These are phyloP conservation scores for Proctacanthus coquilletti DNA, from an alignment of 1,140 invertebrate species.

Conservation along the genomic window DNA sequence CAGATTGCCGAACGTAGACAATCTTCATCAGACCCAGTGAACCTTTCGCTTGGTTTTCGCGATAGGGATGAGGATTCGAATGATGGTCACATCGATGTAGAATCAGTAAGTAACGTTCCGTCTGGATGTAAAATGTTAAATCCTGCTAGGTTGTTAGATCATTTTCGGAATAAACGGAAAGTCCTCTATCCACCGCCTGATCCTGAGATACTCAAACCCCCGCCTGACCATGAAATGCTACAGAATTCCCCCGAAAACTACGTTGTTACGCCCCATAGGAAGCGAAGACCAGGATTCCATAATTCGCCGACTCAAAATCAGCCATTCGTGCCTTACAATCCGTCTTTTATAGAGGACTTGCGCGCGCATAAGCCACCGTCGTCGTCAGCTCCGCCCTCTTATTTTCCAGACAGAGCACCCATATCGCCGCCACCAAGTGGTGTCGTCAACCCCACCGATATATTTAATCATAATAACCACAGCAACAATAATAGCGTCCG, in stretches of 20 bases:
- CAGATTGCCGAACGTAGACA: conserved; percentile 7
- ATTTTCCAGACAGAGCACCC: conserved; percentile 20
- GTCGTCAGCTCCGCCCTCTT: conserved; percentile 18
- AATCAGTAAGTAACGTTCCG: conserved; percentile 27
- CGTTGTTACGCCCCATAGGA: conserved; percentile 68
- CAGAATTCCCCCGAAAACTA: conserved; percentile 55
- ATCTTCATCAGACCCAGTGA: conserved; percentile 51
- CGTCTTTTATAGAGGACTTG: conserved; percentile 49
- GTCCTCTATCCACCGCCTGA: conserved; percentile 44
- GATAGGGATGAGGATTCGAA: conserved; percentile 33
- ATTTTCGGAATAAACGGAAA: conserved; percentile 43
- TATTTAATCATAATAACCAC: conserved; percentile 10
- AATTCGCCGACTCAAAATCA: conserved; percentile 71
- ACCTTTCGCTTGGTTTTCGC: conserved; percentile 43
- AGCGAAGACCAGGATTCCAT: conserved; percentile 66
- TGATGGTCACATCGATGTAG: conserved; percentile 29
- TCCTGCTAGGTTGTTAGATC: conserved; percentile 9
- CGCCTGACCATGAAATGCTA: conserved; percentile 45
- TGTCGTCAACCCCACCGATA: conserved; percentile 8
- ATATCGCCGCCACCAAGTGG: conserved; percentile 18
- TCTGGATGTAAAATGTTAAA: neutral
- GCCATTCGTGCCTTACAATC: conserved; percentile 63
- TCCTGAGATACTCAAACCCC: conserved; percentile 40
- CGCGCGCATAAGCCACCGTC: conserved; percentile 23
- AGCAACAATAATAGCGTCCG: conserved; percentile 11